Evolutionary conservation across 2,888 invertebrate genomes (phyloP).

Genomic region (Plebejus melissa): DNA sequence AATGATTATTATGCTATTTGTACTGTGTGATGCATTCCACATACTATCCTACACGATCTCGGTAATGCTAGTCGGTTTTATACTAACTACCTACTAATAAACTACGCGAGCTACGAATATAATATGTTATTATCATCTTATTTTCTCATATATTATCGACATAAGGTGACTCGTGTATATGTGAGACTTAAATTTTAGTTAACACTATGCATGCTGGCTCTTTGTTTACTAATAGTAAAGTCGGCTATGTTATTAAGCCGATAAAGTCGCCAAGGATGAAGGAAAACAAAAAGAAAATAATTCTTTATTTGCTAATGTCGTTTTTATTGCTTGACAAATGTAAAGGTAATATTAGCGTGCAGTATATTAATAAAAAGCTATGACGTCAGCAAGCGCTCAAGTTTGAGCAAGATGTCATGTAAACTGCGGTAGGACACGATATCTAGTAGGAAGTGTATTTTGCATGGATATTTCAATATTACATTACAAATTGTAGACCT

Average conservation of each 20-base stretch:
- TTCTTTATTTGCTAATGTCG: background rate
- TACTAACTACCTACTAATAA: too few relatives aligned
- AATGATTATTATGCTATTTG: too few relatives aligned
- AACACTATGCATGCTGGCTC: too few relatives aligned
- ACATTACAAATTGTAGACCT: conserved; percentile 6
- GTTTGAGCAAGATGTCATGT: conserved; percentile 10
- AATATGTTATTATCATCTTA: too few relatives aligned
- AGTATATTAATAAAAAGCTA: conserved; percentile 3
- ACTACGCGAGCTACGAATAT: too few relatives aligned
- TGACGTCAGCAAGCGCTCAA: conserved; percentile 2
- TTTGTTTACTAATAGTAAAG: background rate
- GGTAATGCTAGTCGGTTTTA: too few relatives aligned
- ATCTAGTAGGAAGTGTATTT: background rate
- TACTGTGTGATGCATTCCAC: too few relatives aligned
- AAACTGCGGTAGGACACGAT: conserved; percentile 2
- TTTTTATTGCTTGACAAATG: conserved; percentile 1
- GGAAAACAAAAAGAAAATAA: background rate
- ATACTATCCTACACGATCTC: too few relatives aligned
- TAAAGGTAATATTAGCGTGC: background rate
- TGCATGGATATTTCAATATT: background rate
- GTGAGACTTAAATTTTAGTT: too few relatives aligned
- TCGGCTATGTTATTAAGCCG: background rate
- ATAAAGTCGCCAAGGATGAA: background rate
- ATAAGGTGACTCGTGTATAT: too few relatives aligned
- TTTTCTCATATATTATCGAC: too few relatives aligned